phyloP scores from a whole-genome alignment of 1,140 invertebrate genomes.

The Trypoxylus dichotomus region DNA sequence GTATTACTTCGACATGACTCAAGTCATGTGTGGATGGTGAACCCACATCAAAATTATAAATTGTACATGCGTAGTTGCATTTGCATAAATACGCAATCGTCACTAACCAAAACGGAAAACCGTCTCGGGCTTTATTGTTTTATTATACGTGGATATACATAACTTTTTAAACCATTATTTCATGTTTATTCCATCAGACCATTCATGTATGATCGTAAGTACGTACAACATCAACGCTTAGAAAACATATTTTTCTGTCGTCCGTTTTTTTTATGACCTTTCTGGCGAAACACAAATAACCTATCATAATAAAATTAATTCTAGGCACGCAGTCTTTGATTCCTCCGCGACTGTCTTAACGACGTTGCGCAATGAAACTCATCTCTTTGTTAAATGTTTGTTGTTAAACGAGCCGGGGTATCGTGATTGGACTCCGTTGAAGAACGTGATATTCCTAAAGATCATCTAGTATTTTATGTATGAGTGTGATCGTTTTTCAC shows the following conservation, averaged over 20 bases:
- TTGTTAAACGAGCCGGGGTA: not conserved
- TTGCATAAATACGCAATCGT: not conserved
- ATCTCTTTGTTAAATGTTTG: not conserved
- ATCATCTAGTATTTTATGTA: not conserved
- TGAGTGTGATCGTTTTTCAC: not conserved
- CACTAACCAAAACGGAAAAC: not conserved
- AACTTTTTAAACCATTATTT: not conserved
- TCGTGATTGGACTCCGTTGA: not conserved
- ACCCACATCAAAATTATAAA: not conserved
- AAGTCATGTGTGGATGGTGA: not conserved
- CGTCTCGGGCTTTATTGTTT: not conserved
- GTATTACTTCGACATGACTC: no score
- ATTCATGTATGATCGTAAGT: not conserved
- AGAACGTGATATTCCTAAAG: not conserved
- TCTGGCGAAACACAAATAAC: not conserved
- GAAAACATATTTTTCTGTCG: not conserved
- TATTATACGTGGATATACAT: not conserved
- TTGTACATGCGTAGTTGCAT: not conserved
- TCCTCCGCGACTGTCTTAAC: not conserved
- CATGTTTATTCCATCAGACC: not conserved
- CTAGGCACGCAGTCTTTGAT: not conserved
- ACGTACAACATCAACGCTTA: not conserved
- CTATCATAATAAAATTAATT: not conserved
- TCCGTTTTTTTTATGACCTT: not conserved
- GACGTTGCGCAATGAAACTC: not conserved